Evolutionary conservation across 2,888 invertebrate species (phyloP).

Genomic region (Drosophila atripex): DNA sequence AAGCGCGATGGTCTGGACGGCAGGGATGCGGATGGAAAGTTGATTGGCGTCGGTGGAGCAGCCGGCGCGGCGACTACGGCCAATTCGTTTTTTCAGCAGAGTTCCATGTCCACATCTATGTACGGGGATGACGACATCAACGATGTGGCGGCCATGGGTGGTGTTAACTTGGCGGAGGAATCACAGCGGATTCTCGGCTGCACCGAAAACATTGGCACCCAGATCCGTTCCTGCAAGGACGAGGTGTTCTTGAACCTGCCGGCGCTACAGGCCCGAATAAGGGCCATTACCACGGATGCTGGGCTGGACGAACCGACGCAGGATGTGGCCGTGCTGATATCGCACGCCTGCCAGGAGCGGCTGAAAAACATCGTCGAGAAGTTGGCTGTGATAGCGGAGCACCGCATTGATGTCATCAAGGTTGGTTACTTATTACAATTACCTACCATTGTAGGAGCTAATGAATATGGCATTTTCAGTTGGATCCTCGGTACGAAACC

Average conservation of each 20-base stretch:
- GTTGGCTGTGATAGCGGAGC: slow-evolving; percentile 96
- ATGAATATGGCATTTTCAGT: slow-evolving; percentile 83
- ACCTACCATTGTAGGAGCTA: background rate
- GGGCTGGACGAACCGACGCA: slow-evolving; percentile 92
- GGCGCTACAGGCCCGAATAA: slow-evolving; percentile 90
- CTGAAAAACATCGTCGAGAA: slow-evolving; percentile 95
- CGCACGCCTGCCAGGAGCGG: slow-evolving; percentile 97
- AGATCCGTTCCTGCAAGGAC: slow-evolving; percentile 96
- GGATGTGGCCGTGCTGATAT: slow-evolving; percentile 95
- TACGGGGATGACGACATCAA: slow-evolving; percentile 98
- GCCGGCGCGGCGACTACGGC: slow-evolving; percentile 79
- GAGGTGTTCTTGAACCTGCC: slow-evolving; percentile 93
- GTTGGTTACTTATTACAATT: slow-evolving; percentile 83
- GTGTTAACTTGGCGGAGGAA: slow-evolving; percentile 98
- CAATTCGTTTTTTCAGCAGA: slow-evolving; percentile 85
- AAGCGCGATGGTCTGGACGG: slow-evolving; percentile 90
- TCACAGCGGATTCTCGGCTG: slow-evolving; percentile 96
- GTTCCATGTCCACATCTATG: slow-evolving; percentile 84
- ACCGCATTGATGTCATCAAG: slow-evolving; percentile 96
- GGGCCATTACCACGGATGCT: slow-evolving; percentile 89
- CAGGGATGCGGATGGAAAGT: slow-evolving; percentile 64
- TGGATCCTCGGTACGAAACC: slow-evolving; percentile 94
- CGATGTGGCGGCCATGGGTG: slow-evolving; percentile 99
- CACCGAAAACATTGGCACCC: slow-evolving; percentile 94
- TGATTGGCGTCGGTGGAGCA: slow-evolving; percentile 55